Percentiles rank a stretch among this genome's conserved stretches.
phyloP scores from a whole-genome alignment of 2,888 invertebrate genomes.

The Steinernema hermaphroditum region DNA sequence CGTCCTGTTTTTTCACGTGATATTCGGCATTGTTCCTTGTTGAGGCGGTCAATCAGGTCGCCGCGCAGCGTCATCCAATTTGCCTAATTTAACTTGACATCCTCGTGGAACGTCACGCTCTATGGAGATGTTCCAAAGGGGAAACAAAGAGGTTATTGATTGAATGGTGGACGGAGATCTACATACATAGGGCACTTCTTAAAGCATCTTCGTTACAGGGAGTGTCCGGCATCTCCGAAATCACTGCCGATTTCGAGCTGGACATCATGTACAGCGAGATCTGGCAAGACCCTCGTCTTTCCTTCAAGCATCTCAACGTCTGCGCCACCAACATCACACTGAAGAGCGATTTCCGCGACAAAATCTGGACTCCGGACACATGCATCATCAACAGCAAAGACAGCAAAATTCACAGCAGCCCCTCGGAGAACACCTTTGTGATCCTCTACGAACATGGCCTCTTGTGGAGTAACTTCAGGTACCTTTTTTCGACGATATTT shows the following conservation, averaged over 20 bases:
- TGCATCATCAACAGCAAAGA: slow-evolving; percentile 56
- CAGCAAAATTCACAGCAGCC: slow-evolving; percentile 61
- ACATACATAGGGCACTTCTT: too few species aligned
- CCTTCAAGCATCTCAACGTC: slow-evolving; percentile 64
- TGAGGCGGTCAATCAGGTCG: slow-evolving; percentile 1
- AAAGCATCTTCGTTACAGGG: slow-evolving; percentile 60
- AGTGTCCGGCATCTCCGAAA: slow-evolving; percentile 65
- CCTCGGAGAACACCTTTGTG: slow-evolving; percentile 66
- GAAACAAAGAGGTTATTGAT: background rate
- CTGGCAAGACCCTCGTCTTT: slow-evolving; percentile 64
- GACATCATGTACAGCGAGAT: slow-evolving; percentile 67
- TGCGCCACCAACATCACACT: slow-evolving; percentile 66
- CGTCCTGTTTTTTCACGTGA: background rate
- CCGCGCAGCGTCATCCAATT: background rate
- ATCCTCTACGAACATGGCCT: slow-evolving; percentile 66
- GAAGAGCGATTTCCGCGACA: slow-evolving; percentile 63
- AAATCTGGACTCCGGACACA: slow-evolving; percentile 62
- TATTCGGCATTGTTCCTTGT: background rate
- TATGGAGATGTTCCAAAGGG: background rate
- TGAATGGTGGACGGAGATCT: background rate
- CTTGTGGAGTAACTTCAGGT: slow-evolving; percentile 66
- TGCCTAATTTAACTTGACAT: slow-evolving; percentile 20
- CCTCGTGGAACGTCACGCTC: background rate
- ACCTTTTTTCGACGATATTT: background rate
- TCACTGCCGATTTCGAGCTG: slow-evolving; percentile 65